A percentile compares a stretch with the other conserved stretches of the same genome.
Evolutionary conservation across 2,888 invertebrate species (phyloP).

Genomic region (Heliconius charithonia): DNA sequence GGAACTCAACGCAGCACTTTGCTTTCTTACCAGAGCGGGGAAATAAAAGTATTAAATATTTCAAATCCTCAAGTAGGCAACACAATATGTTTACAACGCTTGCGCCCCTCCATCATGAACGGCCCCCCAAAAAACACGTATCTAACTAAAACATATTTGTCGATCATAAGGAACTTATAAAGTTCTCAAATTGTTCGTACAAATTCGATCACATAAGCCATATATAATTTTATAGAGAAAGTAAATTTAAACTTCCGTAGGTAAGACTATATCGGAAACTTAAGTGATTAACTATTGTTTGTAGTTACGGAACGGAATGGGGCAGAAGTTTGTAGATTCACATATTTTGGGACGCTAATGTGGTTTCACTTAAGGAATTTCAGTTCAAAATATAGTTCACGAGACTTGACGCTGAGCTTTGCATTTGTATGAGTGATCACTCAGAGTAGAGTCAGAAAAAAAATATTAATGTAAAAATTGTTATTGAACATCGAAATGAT

Average conservation of each 20-base stretch:
- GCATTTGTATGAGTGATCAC: too few species aligned
- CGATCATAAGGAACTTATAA: conserved; percentile 6
- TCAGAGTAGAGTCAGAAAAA: too few species aligned
- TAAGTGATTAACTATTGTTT: conserved; percentile 74
- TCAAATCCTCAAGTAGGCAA: background rate
- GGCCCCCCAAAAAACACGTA: background rate
- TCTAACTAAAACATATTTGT: background rate
- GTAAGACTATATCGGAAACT: conserved; percentile 68
- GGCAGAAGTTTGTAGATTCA: conserved; percentile 63
- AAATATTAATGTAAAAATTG: too few species aligned
- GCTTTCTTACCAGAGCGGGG: background rate
- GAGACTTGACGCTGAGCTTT: too few species aligned
- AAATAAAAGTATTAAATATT: background rate
- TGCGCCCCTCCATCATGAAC: background rate
- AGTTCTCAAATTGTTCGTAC: conserved; percentile 1
- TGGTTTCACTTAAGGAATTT: conserved; percentile 53
- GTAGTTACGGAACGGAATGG: conserved; percentile 60
- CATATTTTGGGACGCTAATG: conserved; percentile 68
- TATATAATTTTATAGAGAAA: conserved; percentile 22
- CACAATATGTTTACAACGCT: too few species aligned
- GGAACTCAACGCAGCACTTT: background rate
- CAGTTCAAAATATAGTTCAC: background rate
- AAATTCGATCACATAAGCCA: conserved; percentile 7
- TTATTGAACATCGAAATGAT: too few species aligned
- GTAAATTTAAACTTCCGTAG: conserved; percentile 34